Conservation (phyloP, 2,888 invertebrate genomes). For the Oxycera nigricornis region DNA sequence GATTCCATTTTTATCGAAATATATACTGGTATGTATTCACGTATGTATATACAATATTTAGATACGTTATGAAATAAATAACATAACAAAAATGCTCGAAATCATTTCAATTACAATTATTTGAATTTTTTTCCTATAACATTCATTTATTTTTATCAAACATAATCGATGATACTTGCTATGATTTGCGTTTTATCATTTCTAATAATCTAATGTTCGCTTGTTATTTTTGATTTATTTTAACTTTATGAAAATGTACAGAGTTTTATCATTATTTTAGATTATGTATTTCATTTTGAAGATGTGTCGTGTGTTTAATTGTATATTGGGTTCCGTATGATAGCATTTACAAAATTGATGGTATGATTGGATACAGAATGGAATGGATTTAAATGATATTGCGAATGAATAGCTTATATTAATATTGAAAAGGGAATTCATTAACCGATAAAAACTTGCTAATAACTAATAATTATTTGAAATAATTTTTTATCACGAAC, state of each 20-base stretch:
- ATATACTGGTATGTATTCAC: slow-evolving; percentile 35
- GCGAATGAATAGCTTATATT: too few relatives aligned
- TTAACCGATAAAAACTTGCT: too few relatives aligned
- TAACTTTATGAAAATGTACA: slow-evolving; percentile 9
- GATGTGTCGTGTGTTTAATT: not conserved
- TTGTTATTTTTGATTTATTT: slow-evolving; percentile 12
- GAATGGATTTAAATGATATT: too few relatives aligned
- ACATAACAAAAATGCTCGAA: slow-evolving; percentile 42
- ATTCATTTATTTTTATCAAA: not conserved
- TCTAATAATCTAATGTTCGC: not conserved
- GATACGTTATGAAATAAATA: slow-evolving; percentile 45
- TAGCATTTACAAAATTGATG: too few relatives aligned
- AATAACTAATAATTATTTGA: too few relatives aligned
- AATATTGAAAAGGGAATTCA: too few relatives aligned
- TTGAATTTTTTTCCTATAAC: not conserved
- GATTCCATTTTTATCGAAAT: slow-evolving; percentile 36
- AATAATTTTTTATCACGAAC: too few relatives aligned
- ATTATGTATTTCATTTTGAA: slow-evolving; percentile 6
- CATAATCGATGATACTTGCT: slow-evolving; percentile 36
- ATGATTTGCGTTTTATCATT: slow-evolving; percentile 9
- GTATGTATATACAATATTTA: slow-evolving; percentile 42
- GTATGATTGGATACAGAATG: too few relatives aligned
- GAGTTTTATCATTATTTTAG: slow-evolving; percentile 22
- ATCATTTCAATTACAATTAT: too few relatives aligned
- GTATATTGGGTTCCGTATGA: not conserved